Evolutionary conservation across 2,888 invertebrate genomes (phyloP).

Genomic region (Ctena decussata): DNA sequence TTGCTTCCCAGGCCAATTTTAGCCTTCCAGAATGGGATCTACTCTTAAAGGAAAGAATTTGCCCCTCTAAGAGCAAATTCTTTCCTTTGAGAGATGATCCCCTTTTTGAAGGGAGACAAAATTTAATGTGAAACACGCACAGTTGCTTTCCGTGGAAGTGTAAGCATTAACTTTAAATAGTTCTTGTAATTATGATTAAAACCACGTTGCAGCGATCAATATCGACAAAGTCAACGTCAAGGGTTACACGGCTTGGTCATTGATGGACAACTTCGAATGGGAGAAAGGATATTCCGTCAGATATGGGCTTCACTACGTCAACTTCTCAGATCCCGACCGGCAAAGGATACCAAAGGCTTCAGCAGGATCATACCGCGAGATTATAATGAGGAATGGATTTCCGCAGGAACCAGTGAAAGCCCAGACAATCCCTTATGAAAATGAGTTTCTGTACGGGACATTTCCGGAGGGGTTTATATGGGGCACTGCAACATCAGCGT

Average conservation of each 20-base stretch:
- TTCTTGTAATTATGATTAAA: no score
- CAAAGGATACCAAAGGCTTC: conserved; percentile 91
- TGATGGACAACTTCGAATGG: conserved; percentile 95
- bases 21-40: no score
- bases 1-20: no score
- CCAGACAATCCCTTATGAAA: conserved; percentile 30
- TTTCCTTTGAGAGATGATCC: no score
- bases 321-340: conserved; percentile 90
- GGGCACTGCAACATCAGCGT: conserved; percentile 88
- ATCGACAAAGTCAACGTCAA: conserved; percentile 84
- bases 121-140: no score
- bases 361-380: conserved; percentile 76
- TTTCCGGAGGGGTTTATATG: conserved; percentile 76
- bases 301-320: conserved; percentile 92
- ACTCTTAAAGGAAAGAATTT: no score
- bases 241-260: conserved; percentile 93
- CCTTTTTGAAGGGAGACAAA: no score
- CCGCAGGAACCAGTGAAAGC: conserved; percentile 26
- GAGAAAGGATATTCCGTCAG: conserved; percentile 91
- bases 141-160: no score
- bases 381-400: conserved; percentile 77
- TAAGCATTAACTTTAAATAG: no score
- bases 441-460: conserved; percentile 57
- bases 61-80: no score
- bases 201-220: conserved; percentile 71